These are phyloP conservation scores for Trissonchulus latispiculum DNA, from an alignment of 2,888 invertebrate species.

Conservation along the genomic window DNA sequence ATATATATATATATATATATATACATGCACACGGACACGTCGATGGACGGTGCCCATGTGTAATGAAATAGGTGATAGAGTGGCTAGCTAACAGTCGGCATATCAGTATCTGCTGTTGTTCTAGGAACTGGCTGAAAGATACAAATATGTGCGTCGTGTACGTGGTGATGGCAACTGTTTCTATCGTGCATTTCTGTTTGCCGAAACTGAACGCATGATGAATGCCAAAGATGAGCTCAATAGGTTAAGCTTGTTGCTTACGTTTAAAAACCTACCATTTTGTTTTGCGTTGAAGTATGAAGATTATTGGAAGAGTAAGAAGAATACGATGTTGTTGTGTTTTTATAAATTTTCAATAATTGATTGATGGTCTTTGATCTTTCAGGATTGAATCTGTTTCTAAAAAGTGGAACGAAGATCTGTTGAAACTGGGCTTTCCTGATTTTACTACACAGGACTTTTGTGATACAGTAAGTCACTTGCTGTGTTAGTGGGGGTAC, in stretches of 20 bases:
- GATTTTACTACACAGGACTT: slow-evolving; percentile 97
- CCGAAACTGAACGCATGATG: slow-evolving; percentile 77
- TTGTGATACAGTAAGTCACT: slow-evolving; percentile 71
- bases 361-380: slow-evolving; percentile 18
- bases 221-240: background rate
- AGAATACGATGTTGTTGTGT: no score
- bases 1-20: no score
- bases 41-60: no score
- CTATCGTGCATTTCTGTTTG: slow-evolving; percentile 87
- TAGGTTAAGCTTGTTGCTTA: slow-evolving; percentile 9
- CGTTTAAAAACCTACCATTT: background rate
- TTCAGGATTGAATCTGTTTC: slow-evolving; percentile 66
- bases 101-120: no score
- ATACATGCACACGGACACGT: no score
- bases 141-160: slow-evolving; percentile 71
- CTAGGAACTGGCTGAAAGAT: slow-evolving; percentile 61
- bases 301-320: no score
- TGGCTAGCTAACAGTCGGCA: no score
- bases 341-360: no score
- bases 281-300: no score
- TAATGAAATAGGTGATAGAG: no score
- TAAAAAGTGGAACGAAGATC: slow-evolving; percentile 71
- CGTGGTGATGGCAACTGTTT: slow-evolving; percentile 97
- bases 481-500: no score
- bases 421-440: slow-evolving; percentile 82